Conservation (phyloP, 2,113 vertebrate species). For the Salvator merianae region DNA sequence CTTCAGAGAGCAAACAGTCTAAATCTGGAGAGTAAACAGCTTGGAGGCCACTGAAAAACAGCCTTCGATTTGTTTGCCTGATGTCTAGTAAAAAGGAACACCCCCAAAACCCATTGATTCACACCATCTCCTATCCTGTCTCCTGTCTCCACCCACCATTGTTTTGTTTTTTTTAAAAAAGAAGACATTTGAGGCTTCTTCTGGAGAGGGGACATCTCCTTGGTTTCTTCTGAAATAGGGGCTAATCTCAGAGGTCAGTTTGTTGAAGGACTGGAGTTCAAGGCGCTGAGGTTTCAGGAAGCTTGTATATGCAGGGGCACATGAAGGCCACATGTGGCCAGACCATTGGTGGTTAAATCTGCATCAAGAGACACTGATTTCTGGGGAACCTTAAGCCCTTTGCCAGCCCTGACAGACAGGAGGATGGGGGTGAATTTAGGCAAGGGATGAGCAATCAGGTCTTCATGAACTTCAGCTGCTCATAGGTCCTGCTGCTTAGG, state of each 20-base stretch:
- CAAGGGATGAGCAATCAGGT: too few species aligned
- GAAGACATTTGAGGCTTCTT: not conserved
- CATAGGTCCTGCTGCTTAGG: too few species aligned
- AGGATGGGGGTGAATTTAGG: not conserved
- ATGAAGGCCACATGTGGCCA: not conserved
- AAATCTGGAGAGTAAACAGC: slow-evolving; percentile 56
- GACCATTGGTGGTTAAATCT: not conserved
- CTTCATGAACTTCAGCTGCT: too few species aligned
- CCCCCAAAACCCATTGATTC: not conserved
- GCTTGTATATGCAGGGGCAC: too few species aligned
- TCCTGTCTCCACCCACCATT: too few species aligned
- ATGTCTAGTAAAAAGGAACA: slow-evolving; percentile 32
- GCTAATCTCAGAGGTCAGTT: not conserved
- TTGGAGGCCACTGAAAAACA: slow-evolving; percentile 46
- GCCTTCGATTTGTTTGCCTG: slow-evolving; percentile 62
- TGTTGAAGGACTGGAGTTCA: too few species aligned
- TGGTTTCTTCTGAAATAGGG: not conserved
- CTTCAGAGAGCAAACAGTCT: slow-evolving; percentile 61
- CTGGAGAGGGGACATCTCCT: not conserved
- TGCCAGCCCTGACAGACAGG: not conserved
- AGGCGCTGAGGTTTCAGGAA: too few species aligned
- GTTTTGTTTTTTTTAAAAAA: too few species aligned
- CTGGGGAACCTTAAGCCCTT: not conserved
- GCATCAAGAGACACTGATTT: not conserved
- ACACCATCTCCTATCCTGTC: not conserved